phyloP scores from a whole-genome alignment of 2,888 invertebrate genomes.

The Phortica magna region DNA sequence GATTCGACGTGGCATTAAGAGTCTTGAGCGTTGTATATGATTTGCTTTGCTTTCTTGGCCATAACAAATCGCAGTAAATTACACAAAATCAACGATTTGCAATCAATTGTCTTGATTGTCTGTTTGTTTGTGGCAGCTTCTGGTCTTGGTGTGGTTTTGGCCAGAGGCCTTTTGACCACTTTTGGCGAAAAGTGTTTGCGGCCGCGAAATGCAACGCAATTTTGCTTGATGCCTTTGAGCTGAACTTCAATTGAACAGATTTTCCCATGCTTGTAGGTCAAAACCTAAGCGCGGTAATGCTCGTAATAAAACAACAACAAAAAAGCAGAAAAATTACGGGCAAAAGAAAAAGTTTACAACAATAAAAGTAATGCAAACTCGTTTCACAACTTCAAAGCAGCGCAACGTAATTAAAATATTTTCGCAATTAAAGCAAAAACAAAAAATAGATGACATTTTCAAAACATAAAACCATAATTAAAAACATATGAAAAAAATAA shows the following conservation, averaged over 20 bases:
- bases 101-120: slow-evolving; percentile 14
- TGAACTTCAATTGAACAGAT: neutral
- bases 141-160: neutral
- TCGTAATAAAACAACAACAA: slow-evolving; percentile 57
- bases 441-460: neutral
- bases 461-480: neutral
- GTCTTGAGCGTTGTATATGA: too few relatives aligned
- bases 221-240: too few relatives aligned
- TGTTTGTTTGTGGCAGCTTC: neutral
- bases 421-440: neutral
- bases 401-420: slow-evolving; percentile 7
- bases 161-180: neutral
- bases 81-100: slow-evolving; percentile 7
- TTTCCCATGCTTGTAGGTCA: slow-evolving; percentile 59
- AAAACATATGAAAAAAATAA: neutral
- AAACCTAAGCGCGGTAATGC: slow-evolving; percentile 53
- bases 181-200: neutral
- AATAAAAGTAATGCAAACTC: slow-evolving; percentile 20
- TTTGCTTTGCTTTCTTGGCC: neutral
- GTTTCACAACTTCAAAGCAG: slow-evolving; percentile 3
- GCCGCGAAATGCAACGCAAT: too few relatives aligned
- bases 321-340: slow-evolving; percentile 66
- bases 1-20: neutral
- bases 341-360: slow-evolving; percentile 44
- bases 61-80: slow-evolving; percentile 4